phyloP scores from a whole-genome alignment of 2,113 vertebrate genomes.

The Planiliza haematocheilus region DNA sequence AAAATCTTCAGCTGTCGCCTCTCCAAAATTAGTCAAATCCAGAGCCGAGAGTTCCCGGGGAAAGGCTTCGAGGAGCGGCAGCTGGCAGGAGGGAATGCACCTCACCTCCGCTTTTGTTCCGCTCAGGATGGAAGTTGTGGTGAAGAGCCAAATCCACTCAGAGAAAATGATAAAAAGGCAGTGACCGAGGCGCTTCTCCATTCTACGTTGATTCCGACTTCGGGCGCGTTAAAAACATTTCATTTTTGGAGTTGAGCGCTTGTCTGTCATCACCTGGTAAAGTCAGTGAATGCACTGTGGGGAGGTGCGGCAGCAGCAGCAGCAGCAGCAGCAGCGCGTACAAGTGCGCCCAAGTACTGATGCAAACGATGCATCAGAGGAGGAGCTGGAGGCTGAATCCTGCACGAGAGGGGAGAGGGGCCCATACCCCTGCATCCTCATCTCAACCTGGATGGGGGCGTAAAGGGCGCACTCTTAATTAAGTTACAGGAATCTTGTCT shows the following conservation, averaged over 20 bases:
- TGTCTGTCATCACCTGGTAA: slow-evolving; percentile 65
- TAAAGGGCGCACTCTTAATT: slow-evolving; percentile 27
- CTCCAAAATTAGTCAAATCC: slow-evolving; percentile 60
- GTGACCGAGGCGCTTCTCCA: slow-evolving; percentile 71
- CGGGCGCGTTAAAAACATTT: slow-evolving; percentile 49
- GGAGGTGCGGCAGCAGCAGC: slow-evolving; percentile 58
- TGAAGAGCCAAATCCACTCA: slow-evolving; percentile 74
- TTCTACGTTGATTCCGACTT: slow-evolving; percentile 63
- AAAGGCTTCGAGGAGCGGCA: slow-evolving; percentile 37
- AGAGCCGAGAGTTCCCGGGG: slow-evolving; percentile 44
- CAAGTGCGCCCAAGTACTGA: slow-evolving; percentile 78
- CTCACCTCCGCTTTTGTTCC: slow-evolving; percentile 78
- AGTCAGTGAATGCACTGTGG: slow-evolving; percentile 64
- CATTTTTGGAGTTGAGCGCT: slow-evolving; percentile 41
- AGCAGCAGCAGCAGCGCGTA: slow-evolving; percentile 48
- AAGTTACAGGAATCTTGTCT: slow-evolving; percentile 28
- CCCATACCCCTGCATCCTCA: slow-evolving; percentile 51
- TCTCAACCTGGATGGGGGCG: slow-evolving; percentile 33
- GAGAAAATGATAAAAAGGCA: slow-evolving; percentile 58
- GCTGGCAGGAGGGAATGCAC: slow-evolving; percentile 81
- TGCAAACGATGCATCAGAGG: slow-evolving; percentile 80
- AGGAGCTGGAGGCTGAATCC: slow-evolving; percentile 78
- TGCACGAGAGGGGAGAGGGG: slow-evolving; percentile 63
- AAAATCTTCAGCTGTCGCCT: slow-evolving; percentile 47
- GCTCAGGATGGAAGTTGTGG: slow-evolving; percentile 72